Conservation (phyloP, 2,113 vertebrate species). For the Promerops cafer region DNA sequence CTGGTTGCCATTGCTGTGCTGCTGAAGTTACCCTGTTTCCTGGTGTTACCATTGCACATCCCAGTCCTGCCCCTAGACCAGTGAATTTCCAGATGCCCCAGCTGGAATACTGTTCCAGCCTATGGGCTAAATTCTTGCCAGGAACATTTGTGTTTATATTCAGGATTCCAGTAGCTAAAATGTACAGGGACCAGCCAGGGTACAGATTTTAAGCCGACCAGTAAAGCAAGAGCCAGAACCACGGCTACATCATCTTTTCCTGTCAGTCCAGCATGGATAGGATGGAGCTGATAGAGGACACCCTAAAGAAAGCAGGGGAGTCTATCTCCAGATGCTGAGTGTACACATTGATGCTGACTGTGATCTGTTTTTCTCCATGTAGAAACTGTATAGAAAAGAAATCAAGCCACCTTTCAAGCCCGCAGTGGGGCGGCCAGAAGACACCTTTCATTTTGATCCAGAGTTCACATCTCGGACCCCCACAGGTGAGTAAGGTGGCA, state of each 20-base stretch:
- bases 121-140: neutral
- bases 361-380: neutral
- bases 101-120: neutral
- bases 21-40: neutral
- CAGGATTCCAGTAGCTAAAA: neutral
- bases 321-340: neutral
- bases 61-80: neutral
- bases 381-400: slow-evolving; percentile 92
- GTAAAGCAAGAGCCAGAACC: neutral
- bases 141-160: neutral
- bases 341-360: neutral
- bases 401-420: slow-evolving; percentile 93
- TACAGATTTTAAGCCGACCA: rapidly evolving
- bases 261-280: neutral
- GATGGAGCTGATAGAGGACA: neutral
- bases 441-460: slow-evolving; percentile 96
- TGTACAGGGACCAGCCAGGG: neutral
- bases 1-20: rapidly evolving
- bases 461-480: slow-evolving; percentile 95
- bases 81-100: neutral
- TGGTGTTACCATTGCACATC: neutral
- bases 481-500: slow-evolving; percentile 74
- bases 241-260: rapidly evolving
- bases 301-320: neutral
- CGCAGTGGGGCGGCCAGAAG: slow-evolving; percentile 89